Evolutionary conservation across 2,797 vertebrate species (phyloP), one percentile per base, ranked within the genome.

Genomic region (Benthosema pterotum): DNA sequence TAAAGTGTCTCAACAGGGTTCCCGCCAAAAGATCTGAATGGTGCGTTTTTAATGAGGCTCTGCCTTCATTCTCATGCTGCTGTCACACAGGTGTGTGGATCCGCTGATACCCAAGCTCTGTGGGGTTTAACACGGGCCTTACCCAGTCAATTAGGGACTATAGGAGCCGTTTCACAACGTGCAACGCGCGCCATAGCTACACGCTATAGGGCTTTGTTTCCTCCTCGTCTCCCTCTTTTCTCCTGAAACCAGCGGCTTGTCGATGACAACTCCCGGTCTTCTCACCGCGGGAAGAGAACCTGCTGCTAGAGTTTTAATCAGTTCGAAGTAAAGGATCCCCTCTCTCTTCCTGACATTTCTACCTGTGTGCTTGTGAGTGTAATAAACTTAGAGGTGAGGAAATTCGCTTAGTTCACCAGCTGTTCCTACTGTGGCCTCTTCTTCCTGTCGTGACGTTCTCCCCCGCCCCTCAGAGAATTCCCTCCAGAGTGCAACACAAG

Each of bases 41-140:
- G 83, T 66, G 72, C 67, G 75, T 85, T 91, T 90, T 90, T 92
- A 93, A 92, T 90, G 89, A 91, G 88, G n/a, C n/a, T n/a, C 78
- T 15, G 51, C 70, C 78, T 78, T 82, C 87, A 80, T 77, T 88
- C 70, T 74, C 42, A 45, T 67, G 11, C 74, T 59, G 72, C 87
- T 85, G 80, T 88, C 83, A 89, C 83, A 89, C 86, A 89, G 85
- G 88, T 91, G 86, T 71, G 86, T 71, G 79, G 77, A 87, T 87
- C 59, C 59, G 73, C 81, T 77, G 82, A 77, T 79, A 79, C 67
- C 3, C 63, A 19, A 50, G 73, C 84, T 87, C 69, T 63, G 79
- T 78, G 72, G 77, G 85, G 76, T 75, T 90, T 84, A 85, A 78
- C 75, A 51, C 58, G 18, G 75, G 83, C 75, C 76, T 77, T 76